Base-by-base conservation (phyloP, 2,888 invertebrate species). In the Geotrupes spiniger region DNA sequence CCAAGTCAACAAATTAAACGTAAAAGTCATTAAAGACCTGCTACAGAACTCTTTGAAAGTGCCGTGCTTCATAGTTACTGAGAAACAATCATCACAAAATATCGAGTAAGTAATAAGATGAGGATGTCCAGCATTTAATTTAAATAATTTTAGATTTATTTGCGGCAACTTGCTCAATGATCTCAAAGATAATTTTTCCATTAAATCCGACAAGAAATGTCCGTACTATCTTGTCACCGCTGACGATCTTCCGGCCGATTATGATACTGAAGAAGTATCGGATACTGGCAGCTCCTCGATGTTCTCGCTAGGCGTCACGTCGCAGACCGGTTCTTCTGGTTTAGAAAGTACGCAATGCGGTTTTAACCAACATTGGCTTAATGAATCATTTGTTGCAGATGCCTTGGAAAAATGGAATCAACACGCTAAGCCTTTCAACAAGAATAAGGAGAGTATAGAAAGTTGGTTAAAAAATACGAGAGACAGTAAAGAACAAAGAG, bases 21-120 rank as follows among this genome's bases (percentile, higher is more conserved):
- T 59, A 5, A 44, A 46, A 12, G 9, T 50, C 14, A 16, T 61
- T 12, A 52, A 44, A 25, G 55, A 51, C 33, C 47, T 49, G 8
- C 39, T 61, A 26, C 36, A 42, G 10, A 50, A 48, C 11, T 38
- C 50, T 12, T 38, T 49, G 11, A 29, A 43, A 4, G 16, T 55
- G 15, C 26, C 41, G n/a, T 46, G 46, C 17, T 46, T 46, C 25
- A 31, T 51, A 11, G 4, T 51, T n/a, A 37, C 25, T 3, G 31
- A 49, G 11, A 33, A 33, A n/a, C 9, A 33, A 3, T 21, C 21
- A 4, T 3, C 21, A 21, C 21, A 21, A 21, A 6, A 3, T 4
- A 21, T 21, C 21, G 44, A 44, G 49, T 49, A 39, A 28, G 42
- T 17, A n/a, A n/a, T n/a, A n/a, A n/a, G n/a, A n/a, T n/a, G n/a